phyloP scores from a whole-genome alignment of 2,888 invertebrate species.

The Pterostichus niger region DNA sequence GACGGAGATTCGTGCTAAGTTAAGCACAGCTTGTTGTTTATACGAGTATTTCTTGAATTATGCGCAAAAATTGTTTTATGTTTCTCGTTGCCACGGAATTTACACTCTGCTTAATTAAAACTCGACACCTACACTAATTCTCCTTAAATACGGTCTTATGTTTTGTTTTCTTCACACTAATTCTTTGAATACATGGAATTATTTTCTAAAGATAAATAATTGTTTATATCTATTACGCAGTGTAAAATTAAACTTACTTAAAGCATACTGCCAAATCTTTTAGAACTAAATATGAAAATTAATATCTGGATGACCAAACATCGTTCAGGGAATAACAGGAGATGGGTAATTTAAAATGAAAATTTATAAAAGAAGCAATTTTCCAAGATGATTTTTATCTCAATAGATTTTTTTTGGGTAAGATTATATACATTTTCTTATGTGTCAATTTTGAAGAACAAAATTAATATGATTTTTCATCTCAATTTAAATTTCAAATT shows the following conservation, averaged over 20 bases:
- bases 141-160: constrained; percentile 28
- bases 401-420: no score
- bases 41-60: background rate
- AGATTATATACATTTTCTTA: no score
- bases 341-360: no score
- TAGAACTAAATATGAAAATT: no score
- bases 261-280: no score
- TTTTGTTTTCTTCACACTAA: background rate
- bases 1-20: background rate
- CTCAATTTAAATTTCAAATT: no score
- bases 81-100: constrained; percentile 12
- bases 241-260: background rate
- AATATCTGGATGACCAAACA: no score
- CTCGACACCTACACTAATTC: constrained; percentile 27
- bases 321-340: no score
- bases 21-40: background rate
- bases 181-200: background rate
- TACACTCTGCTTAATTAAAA: constrained; percentile 42
- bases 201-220: constrained; percentile 3
- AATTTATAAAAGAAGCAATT: no score
- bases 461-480: no score
- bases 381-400: no score
- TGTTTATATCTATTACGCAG: background rate
- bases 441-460: no score
- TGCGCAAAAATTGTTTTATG: constrained; percentile 31